Evolutionary conservation across 1,140 invertebrate genomes (phyloP), one percentile per base, ranked within the genome.

Genomic region (Brachionus paranguensis): DNA sequence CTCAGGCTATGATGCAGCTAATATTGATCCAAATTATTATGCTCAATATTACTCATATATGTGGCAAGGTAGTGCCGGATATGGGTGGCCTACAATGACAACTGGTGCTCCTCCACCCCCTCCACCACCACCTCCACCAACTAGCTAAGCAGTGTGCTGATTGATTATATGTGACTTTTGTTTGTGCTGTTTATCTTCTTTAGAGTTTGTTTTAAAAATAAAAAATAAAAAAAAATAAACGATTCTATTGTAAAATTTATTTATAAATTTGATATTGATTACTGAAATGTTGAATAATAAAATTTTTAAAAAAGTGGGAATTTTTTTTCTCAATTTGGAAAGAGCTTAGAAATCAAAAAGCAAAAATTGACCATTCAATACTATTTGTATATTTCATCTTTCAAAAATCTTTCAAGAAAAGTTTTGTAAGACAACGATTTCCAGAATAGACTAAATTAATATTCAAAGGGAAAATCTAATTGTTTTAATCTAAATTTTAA

Each of bases 161-260:
- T 17, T 41, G 8, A 72, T n/a, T 72, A 8, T 17, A 72, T 64
- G 11, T 41, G 1, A 6, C n/a, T 72, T 8, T 17, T 72, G 20
- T 72, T 43, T 72, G 29, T 72, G 29, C 37, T 72, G 68, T 41
- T 72, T 41, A 72, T 45, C 17, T n/a, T 43, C 4, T 68, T 60
- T 60, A 60, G 53, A 60, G 53, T 68, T 68, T 68, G 29, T 68
- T n/a, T 68, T 68, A 7, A 68, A 68, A 68, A 68, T 68, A 68
- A 68, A 68, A 68, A 68, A 68, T 68, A 68, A 68, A 68, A 68
- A 68, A 37, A 68, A 68, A n/a, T 68, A 33, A 68, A 33, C 53
- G 53, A 20, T 20, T 60, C 20, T 20, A 60, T 20, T 68, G 65
- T 68, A 68, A 68, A 68, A 68, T 68, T 68, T 68, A 68, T 68